These are phyloP conservation scores for Budorcas taxicolor DNA, from an alignment of 2,113 vertebrate genomes.

Conservation along the genomic window DNA sequence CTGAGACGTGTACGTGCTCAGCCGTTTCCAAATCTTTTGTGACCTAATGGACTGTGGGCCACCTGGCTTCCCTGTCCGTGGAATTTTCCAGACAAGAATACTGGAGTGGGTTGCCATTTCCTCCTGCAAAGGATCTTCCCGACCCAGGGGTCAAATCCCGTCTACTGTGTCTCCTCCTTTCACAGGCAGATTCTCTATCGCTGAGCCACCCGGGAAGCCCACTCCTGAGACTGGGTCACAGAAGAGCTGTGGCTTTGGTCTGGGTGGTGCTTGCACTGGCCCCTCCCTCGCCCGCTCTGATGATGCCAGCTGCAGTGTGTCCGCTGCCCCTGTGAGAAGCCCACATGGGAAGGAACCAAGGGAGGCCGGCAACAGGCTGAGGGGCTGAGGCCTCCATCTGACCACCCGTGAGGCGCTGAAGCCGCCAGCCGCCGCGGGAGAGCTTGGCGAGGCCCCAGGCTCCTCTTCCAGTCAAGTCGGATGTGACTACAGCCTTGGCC, in stretches of 20 bases:
- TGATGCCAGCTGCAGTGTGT: rapidly evolving
- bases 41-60: neutral
- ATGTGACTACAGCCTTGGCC: rapidly evolving
- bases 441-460: neutral
- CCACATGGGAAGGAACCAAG: rapidly evolving
- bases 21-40: neutral
- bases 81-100: neutral
- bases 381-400: neutral
- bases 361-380: rapidly evolving
- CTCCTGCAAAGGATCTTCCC: neutral
- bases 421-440: rapidly evolving
- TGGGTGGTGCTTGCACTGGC: rapidly evolving
- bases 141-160: neutral
- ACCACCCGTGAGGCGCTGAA: rapidly evolving
- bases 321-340: rapidly evolving
- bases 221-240: neutral
- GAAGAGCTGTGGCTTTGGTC: neutral
- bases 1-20: neutral
- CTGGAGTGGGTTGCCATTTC: neutral
- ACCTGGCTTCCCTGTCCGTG: neutral
- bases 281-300: rapidly evolving
- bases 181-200: neutral
- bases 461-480: rapidly evolving
- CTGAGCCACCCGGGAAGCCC: neutral
- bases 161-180: neutral